Evolutionary conservation across 2,113 vertebrate genomes (phyloP).

Genomic region (Mormyrus iriodes): DNA sequence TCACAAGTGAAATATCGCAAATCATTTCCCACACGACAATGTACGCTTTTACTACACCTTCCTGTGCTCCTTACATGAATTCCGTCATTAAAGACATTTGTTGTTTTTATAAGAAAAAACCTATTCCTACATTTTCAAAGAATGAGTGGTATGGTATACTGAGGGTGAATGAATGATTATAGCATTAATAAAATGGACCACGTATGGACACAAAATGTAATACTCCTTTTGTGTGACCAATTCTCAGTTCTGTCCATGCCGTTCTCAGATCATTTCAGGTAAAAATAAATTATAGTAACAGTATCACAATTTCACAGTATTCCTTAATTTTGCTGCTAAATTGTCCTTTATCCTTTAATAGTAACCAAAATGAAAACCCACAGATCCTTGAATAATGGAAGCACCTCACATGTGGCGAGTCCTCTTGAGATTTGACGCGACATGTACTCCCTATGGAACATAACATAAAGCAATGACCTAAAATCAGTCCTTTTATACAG

Average conservation of each 20-base stretch:
- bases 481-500: background rate
- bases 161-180: background rate
- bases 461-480: background rate
- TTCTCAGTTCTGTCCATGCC: background rate
- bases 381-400: background rate
- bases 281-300: background rate
- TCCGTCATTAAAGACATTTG: background rate
- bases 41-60: background rate
- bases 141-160: background rate
- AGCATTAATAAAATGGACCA: background rate
- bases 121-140: background rate
- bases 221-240: background rate
- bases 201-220: background rate
- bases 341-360: background rate
- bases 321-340: background rate
- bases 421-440: background rate
- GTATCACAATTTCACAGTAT: background rate
- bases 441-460: background rate
- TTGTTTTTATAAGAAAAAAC: background rate
- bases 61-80: background rate
- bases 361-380: background rate
- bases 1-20: background rate
- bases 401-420: background rate
- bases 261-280: background rate
- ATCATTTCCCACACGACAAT: background rate